A percentile compares a stretch with the other conserved stretches of the same genome.
phyloP scores from a whole-genome alignment of 2,113 vertebrate genomes.

The Ovis aries region ARS-UI_Ramb_v3.0 NC_056080.1:104024001-104024500 shows the following conservation, averaged over 20 bases:
- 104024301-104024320: not conserved
- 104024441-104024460: not conserved
- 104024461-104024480: not conserved
- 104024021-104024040: not conserved
- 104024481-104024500: slow-evolving; percentile 37
- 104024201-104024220: not conserved
- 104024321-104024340: not conserved
- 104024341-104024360: not conserved
- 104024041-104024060: not conserved
- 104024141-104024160: not conserved
- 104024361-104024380: not conserved
- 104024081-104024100: not conserved
- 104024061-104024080: not conserved
- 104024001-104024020: not conserved
- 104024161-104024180: not conserved
- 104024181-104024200: not conserved
- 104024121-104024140: slow-evolving; percentile 2
- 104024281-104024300: not conserved
- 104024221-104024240: not conserved
- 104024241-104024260: not conserved
- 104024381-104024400: not conserved
- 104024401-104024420: slow-evolving; percentile 18
- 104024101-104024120: not conserved
- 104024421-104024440: slow-evolving; percentile 12
- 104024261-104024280: slow-evolving; percentile 22